Percentiles rank a stretch among this genome's conserved stretches.
Evolutionary conservation across 2,888 invertebrate genomes (phyloP).

Genomic region (Halictus quadricinctus): DNA sequence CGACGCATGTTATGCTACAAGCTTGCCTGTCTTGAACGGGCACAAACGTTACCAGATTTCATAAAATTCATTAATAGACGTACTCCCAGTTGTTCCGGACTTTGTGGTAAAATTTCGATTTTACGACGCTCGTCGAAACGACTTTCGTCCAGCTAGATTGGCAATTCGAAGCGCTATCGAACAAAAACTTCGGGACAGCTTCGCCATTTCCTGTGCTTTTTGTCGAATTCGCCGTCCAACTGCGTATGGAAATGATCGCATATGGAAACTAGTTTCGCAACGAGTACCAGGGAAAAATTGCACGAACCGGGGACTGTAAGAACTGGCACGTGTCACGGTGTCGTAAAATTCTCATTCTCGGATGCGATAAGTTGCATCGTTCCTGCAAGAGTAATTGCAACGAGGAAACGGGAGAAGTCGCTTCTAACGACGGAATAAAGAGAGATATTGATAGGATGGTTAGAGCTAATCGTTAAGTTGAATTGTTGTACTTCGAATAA

Average conservation of each 20-base stretch:
- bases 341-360: neutral
- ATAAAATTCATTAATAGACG: too few species aligned
- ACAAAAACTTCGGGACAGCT: neutral
- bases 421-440: neutral
- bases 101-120: too few species aligned
- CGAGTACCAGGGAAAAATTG: neutral
- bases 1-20: too few species aligned
- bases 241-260: neutral
- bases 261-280: neutral
- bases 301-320: too few species aligned
- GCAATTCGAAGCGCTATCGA: neutral
- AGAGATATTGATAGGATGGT: neutral
- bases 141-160: too few species aligned
- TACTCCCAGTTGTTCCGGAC: too few species aligned
- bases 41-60: too few species aligned
- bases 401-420: neutral
- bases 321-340: neutral
- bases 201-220: neutral
- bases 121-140: too few species aligned
- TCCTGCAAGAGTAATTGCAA: neutral
- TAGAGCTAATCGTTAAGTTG: neutral
- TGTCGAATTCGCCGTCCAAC: neutral
- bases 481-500: slow-evolving; percentile 12
- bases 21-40: too few species aligned
- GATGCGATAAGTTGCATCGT: too few species aligned